phyloP scores from a whole-genome alignment of 2,888 invertebrate species.

The Arge pagana region DNA sequence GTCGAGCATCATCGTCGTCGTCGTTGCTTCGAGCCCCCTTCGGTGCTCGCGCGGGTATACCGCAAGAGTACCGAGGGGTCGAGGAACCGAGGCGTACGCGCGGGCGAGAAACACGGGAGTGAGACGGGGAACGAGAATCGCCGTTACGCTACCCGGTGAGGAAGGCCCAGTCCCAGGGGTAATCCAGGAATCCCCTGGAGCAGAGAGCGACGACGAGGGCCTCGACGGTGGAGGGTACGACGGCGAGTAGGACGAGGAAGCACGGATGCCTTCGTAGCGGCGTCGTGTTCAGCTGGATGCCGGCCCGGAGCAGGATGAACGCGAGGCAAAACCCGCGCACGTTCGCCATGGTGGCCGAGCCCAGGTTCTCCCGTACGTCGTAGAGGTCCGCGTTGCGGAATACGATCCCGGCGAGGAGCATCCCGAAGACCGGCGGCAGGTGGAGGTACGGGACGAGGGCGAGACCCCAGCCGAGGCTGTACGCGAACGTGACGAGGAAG shows the following conservation, averaged over 20 bases:
- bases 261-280: slow-evolving; percentile 40
- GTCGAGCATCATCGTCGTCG: too few species aligned
- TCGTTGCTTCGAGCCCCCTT: too few species aligned
- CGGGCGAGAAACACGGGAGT: too few species aligned
- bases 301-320: slow-evolving; percentile 49
- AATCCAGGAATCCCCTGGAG: slow-evolving; percentile 40
- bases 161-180: slow-evolving; percentile 51
- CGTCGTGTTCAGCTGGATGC: slow-evolving; percentile 48
- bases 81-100: too few species aligned
- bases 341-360: slow-evolving; percentile 34
- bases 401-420: slow-evolving; percentile 66
- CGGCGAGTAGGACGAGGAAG: slow-evolving; percentile 41
- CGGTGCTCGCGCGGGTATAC: too few species aligned
- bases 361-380: slow-evolving; percentile 44
- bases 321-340: slow-evolving; percentile 48
- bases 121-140: too few species aligned
- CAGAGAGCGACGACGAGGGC: slow-evolving; percentile 36
- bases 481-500: slow-evolving; percentile 39
- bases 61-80: too few species aligned
- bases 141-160: slow-evolving; percentile 51
- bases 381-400: slow-evolving; percentile 35
- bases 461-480: slow-evolving; percentile 45
- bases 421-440: slow-evolving; percentile 66
- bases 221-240: slow-evolving; percentile 49
- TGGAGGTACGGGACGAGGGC: slow-evolving; percentile 44